Conservation (phyloP, 2,797 vertebrate species). For the Acanthurus leucopareius region DNA sequence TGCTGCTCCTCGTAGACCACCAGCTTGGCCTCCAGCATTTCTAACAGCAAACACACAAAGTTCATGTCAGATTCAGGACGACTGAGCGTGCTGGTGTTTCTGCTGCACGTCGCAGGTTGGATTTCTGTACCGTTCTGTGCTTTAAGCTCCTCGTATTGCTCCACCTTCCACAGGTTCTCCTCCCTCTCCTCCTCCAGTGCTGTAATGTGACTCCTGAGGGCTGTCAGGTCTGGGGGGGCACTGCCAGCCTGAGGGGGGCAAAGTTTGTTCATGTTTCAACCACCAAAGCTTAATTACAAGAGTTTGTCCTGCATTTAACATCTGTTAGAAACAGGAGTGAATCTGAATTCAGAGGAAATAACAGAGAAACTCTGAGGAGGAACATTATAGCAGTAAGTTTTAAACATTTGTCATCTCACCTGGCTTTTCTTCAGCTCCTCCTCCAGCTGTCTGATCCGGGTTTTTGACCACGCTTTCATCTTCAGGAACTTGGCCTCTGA, state of each 20-base stretch:
- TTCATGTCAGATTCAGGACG: background rate
- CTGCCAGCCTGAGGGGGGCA: conserved; percentile 79
- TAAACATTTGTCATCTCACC: conserved; percentile 58
- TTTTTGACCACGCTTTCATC: conserved; percentile 94
- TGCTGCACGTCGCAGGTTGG: background rate
- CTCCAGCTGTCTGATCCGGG: conserved; percentile 90
- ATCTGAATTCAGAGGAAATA: background rate
- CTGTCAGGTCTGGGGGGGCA: conserved; percentile 77
- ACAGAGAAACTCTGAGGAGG: background rate
- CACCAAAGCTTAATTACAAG: background rate
- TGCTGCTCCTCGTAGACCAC: conserved; percentile 93
- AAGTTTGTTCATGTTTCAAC: too few relatives aligned
- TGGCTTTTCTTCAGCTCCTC: conserved; percentile 90
- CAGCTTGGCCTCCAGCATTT: conserved; percentile 89
- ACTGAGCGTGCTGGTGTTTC: background rate
- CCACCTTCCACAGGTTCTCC: conserved; percentile 87
- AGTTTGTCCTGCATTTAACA: background rate
- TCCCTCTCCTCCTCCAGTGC: conserved; percentile 89
- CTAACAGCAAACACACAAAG: conserved; percentile 65
- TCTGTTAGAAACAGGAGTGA: background rate
- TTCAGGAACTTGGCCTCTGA: conserved; percentile 94
- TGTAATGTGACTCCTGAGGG: conserved; percentile 81
- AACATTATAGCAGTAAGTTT: background rate
- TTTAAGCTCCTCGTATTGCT: conserved; percentile 86
- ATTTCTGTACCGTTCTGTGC: conserved; percentile 86